Percentiles rank a stretch among this genome's conserved stretches.
These are phyloP conservation scores for Pocillopora damicornis DNA, from an alignment of 64 coral and sea anemone species.

Conservation along the genomic window DNA sequence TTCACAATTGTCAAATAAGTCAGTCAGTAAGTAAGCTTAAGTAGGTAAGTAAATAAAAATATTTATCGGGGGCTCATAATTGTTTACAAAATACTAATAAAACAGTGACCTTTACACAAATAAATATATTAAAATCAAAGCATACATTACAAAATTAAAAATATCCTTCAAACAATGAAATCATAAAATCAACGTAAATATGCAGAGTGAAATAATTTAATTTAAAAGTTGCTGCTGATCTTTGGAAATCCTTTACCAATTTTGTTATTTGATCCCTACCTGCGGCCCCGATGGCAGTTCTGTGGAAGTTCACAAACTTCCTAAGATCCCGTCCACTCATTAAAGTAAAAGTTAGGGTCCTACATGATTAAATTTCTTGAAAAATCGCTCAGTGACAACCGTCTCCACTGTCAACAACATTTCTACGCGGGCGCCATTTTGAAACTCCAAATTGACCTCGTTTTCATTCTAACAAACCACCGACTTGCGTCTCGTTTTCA, in stretches of 20 bases:
- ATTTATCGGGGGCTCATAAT: no score
- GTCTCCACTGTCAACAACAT: background rate
- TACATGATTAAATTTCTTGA: constrained; percentile 10
- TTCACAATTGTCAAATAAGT: no score
- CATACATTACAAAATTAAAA: no score
- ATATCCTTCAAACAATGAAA: no score
- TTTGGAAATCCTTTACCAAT: background rate
- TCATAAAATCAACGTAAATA: no score
- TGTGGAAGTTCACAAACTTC: constrained; percentile 96
- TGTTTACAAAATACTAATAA: no score
- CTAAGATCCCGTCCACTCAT: constrained; percentile 99
- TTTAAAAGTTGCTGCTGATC: no score
- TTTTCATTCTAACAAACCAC: background rate
- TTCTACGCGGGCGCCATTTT: constrained; percentile 78
- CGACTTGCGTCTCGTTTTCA: constrained; percentile 11
- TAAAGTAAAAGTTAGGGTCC: constrained; percentile 11
- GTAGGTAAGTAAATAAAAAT: no score
- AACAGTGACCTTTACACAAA: no score
- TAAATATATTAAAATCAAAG: no score
- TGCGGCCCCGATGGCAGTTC: constrained; percentile 94
- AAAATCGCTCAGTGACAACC: background rate
- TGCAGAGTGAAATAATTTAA: background rate
- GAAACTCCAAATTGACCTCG: constrained; percentile 26
- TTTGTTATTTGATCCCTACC: constrained; percentile 36
- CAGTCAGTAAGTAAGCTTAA: no score